phyloP scores from a whole-genome alignment of 2,888 invertebrate species.

The Xestia rhomboidea region DNA sequence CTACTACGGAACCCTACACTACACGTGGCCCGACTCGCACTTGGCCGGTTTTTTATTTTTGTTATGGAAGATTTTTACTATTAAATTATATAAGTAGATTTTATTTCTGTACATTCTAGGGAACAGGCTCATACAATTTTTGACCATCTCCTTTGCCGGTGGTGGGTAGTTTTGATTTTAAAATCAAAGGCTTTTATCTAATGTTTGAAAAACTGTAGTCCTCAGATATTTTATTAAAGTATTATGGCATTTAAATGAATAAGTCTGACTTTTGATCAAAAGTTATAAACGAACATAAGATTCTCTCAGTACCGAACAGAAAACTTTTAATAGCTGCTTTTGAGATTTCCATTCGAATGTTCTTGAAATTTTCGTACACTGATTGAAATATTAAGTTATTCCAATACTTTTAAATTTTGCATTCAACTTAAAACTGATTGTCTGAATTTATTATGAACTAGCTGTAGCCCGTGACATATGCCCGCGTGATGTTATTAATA shows the following conservation, averaged over 20 bases:
- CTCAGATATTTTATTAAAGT: not conserved
- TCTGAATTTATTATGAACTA: not conserved
- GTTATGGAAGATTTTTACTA: too few relatives aligned
- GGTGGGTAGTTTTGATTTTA: too few relatives aligned
- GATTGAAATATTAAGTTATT: constrained; percentile 12
- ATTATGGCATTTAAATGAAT: constrained; percentile 20
- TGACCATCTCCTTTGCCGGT: too few relatives aligned
- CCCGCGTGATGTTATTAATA: too few relatives aligned
- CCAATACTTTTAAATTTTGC: not conserved
- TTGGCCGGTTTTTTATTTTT: too few relatives aligned
- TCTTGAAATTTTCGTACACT: constrained; percentile 11
- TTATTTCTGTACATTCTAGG: too few relatives aligned
- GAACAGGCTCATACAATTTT: too few relatives aligned
- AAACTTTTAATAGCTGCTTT: constrained; percentile 46
- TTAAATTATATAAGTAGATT: too few relatives aligned
- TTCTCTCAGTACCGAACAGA: constrained; percentile 9
- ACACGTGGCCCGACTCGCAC: too few relatives aligned
- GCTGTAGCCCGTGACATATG: not conserved
- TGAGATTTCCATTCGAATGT: constrained; percentile 1
- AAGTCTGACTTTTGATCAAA: constrained; percentile 33
- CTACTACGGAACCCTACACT: too few relatives aligned
- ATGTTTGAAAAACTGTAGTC: not conserved
- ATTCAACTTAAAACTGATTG: not conserved
- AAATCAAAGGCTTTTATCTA: too few relatives aligned
- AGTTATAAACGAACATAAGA: constrained; percentile 32